Evolutionary conservation across 2,797 vertebrate genomes (phyloP).

Genomic region (Picus viridis): DNA sequence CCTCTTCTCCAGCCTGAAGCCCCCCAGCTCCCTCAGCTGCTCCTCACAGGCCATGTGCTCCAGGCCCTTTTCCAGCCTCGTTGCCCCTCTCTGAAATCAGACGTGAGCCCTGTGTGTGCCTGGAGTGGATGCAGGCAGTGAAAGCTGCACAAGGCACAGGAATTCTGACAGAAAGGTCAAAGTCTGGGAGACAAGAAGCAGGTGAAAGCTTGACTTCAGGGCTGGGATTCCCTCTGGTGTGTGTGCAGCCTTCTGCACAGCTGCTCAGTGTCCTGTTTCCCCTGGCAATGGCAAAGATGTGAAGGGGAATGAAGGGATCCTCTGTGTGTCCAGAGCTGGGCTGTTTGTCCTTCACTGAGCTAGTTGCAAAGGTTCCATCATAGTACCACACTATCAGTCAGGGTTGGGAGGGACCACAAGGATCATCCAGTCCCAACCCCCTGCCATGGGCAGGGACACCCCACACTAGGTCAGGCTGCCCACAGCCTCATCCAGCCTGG

Average conservation of each 20-base stretch:
- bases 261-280: not conserved
- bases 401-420: too few species aligned
- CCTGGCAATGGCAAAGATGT: not conserved
- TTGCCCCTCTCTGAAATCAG: too few species aligned
- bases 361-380: not conserved
- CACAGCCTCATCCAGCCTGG: too few species aligned
- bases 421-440: too few species aligned
- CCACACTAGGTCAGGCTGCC: too few species aligned
- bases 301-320: not conserved
- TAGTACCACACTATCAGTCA: too few species aligned
- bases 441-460: too few species aligned
- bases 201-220: not conserved
- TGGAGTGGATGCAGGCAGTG: not conserved
- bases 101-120: rapidly evolving
- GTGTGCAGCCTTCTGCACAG: not conserved
- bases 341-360: not conserved
- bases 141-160: not conserved
- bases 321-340: not conserved
- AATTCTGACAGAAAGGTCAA: not conserved
- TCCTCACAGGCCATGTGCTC: too few species aligned
- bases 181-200: not conserved
- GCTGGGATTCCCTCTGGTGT: not conserved
- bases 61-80: too few species aligned
- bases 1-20: too few species aligned
- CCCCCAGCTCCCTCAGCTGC: too few species aligned